A percentile compares a stretch with the other conserved stretches of the same genome.
Conservation (phyloP, 2,888 invertebrate species). For the Zygothrica quintamaculata region DNA sequence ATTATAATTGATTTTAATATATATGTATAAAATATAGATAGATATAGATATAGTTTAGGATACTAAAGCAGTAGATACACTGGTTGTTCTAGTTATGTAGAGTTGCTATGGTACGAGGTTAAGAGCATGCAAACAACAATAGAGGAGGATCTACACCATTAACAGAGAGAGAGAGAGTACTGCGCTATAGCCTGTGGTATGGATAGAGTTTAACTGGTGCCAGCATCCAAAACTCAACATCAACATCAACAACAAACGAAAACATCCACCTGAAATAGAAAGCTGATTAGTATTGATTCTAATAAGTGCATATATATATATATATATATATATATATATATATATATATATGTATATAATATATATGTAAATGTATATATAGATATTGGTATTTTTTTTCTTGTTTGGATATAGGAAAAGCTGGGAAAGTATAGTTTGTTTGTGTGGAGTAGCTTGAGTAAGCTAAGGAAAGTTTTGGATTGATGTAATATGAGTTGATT, state of each 20-base stretch:
- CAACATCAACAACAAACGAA: constrained; percentile 53
- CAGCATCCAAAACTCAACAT: constrained; percentile 54
- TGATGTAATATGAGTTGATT: constrained; percentile 16
- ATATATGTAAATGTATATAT: too few relatives aligned
- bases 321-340: too few relatives aligned
- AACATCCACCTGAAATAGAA: constrained; percentile 83
- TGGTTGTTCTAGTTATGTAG: constrained; percentile 47
- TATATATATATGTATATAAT: too few relatives aligned
- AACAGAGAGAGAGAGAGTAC: too few relatives aligned
- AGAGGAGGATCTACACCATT: constrained; percentile 70
- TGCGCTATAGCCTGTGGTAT: constrained; percentile 47
- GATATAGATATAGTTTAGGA: not conserved
- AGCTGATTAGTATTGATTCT: constrained; percentile 82
- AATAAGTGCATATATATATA: too few relatives aligned
- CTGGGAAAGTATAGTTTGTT: too few relatives aligned
- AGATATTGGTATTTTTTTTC: too few relatives aligned
- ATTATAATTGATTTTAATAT: not conserved
- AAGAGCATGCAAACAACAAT: constrained; percentile 77
- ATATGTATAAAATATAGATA: not conserved
- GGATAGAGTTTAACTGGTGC: constrained; percentile 46
- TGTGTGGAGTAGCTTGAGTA: too few relatives aligned
- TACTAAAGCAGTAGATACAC: constrained; percentile 48
- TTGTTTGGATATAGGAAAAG: too few relatives aligned
- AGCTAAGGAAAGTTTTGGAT: not conserved
- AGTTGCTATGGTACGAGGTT: constrained; percentile 52